A percentile compares a stretch with the other conserved stretches of the same genome.
Evolutionary conservation across 2,797 vertebrate species (phyloP).

Genomic region (Geotrypetes seraphini): DNA sequence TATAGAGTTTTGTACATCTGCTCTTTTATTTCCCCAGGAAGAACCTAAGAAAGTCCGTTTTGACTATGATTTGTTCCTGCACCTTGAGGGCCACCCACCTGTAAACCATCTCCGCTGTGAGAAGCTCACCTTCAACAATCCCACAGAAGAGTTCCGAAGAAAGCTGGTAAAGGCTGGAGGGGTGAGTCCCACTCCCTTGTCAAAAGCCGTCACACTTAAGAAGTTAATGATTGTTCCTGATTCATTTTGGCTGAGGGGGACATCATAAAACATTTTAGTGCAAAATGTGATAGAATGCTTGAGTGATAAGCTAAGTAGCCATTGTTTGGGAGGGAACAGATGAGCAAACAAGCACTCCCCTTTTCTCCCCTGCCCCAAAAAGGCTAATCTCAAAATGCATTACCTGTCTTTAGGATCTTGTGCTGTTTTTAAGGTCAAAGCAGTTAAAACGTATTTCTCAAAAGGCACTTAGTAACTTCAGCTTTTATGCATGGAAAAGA

Average conservation of each 20-base stretch:
- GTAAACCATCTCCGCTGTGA: slow-evolving; percentile 98
- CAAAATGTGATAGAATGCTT: neutral
- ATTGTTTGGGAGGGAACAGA: slow-evolving; percentile 5
- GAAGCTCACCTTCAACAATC: slow-evolving; percentile 98
- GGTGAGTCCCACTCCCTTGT: slow-evolving; percentile 52
- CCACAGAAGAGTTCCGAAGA: slow-evolving; percentile 89
- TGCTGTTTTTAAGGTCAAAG: slow-evolving; percentile 2
- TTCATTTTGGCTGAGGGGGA: too few species aligned
- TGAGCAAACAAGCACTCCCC: slow-evolving; percentile 9
- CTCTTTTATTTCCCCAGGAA: slow-evolving; percentile 64
- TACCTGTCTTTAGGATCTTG: slow-evolving; percentile 1
- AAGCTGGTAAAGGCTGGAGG: slow-evolving; percentile 94
- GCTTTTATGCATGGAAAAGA: neutral
- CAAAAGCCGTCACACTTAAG: slow-evolving; percentile 10
- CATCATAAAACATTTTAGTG: slow-evolving; percentile 10
- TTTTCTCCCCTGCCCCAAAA: neutral
- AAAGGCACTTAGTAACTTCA: slow-evolving; percentile 13
- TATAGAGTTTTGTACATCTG: slow-evolving; percentile 22
- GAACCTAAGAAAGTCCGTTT: slow-evolving; percentile 98
- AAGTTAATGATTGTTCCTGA: slow-evolving; percentile 7
- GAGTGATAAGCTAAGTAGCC: neutral
- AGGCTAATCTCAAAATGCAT: slow-evolving; percentile 6
- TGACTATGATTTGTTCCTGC: slow-evolving; percentile 97
- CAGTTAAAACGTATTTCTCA: slow-evolving; percentile 15
- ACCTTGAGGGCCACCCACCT: slow-evolving; percentile 94